Percentiles rank a stretch among this genome's conserved stretches.
Evolutionary conservation across 2,888 invertebrate genomes (phyloP).

Genomic region (Syrphus vitripennis): DNA sequence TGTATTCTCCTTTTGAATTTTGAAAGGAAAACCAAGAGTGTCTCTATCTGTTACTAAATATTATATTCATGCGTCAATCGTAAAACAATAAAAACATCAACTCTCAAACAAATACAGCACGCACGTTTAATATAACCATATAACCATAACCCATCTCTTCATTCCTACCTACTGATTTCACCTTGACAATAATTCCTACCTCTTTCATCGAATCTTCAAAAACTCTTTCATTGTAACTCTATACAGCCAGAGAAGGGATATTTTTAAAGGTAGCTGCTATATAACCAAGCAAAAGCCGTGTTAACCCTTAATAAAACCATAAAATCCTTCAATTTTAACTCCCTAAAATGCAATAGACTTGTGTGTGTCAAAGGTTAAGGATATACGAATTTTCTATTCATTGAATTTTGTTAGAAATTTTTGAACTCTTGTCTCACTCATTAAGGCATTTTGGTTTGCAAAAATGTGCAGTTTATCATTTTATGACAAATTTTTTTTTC

Average conservation of each 20-base stretch:
- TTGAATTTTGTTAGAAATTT: conserved; percentile 39
- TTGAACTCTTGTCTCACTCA: not conserved
- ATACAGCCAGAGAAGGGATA: conserved; percentile 20
- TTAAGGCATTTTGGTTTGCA: conserved; percentile 31
- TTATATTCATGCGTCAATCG: conserved; percentile 45
- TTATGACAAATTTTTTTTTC: conserved; percentile 58
- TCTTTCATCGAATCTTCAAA: conserved; percentile 31
- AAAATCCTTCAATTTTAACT: conserved; percentile 77
- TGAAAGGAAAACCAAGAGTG: not conserved
- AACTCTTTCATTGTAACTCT: conserved; percentile 71
- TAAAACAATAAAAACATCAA: conserved; percentile 69
- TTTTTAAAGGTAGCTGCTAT: conserved; percentile 43
- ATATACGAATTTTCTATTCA: conserved; percentile 10
- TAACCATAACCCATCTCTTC: not conserved
- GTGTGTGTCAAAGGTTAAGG: conserved; percentile 52
- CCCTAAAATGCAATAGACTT: conserved; percentile 21
- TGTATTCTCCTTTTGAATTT: not conserved
- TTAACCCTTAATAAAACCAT: conserved; percentile 80
- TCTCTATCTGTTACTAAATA: not conserved
- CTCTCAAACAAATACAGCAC: conserved; percentile 44
- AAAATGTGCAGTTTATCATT: conserved; percentile 68
- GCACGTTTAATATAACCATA: conserved; percentile 37
- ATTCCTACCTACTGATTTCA: conserved; percentile 29
- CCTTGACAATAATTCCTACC: conserved; percentile 52
- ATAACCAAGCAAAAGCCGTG: conserved; percentile 67